These are phyloP conservation scores for Conops quadrifasciatus DNA, from an alignment of 2,888 invertebrate species.

Conservation along the genomic window DNA sequence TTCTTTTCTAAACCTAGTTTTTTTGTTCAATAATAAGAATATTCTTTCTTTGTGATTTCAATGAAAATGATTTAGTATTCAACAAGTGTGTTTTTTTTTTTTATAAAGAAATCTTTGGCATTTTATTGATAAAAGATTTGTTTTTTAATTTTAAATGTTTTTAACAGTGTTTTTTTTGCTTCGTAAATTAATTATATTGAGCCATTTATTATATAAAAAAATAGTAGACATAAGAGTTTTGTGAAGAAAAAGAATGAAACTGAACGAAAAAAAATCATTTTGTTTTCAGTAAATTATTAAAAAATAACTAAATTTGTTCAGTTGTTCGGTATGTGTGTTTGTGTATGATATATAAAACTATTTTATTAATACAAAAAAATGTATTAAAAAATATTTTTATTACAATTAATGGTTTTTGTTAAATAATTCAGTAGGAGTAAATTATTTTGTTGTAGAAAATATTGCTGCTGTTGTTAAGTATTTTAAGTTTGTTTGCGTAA, in stretches of 20 bases:
- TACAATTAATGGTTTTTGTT: not conserved
- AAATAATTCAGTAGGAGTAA: not conserved
- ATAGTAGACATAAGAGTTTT: not conserved
- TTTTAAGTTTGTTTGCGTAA: not conserved
- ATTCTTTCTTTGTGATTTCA: not conserved
- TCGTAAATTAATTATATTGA: conserved; percentile 1
- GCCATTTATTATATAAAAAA: not conserved
- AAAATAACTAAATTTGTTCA: too few species aligned
- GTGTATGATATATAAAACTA: too few species aligned
- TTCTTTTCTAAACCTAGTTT: not conserved
- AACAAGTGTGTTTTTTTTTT: conserved; percentile 8
- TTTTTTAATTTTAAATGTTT: not conserved
- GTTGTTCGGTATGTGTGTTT: too few species aligned
- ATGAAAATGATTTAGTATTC: conserved; percentile 28
- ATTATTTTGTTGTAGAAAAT: not conserved
- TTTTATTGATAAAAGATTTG: conserved; percentile 47
- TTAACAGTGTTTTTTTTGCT: conserved; percentile 7
- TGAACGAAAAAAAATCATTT: too few species aligned
- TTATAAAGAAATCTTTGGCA: conserved; percentile 51
- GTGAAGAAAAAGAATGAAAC: too few species aligned
- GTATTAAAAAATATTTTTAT: too few species aligned
- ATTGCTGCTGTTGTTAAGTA: too few species aligned
- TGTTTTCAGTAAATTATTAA: too few species aligned
- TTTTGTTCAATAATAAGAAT: not conserved
- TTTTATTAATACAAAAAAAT: too few species aligned